Conservation (phyloP, 2,797 vertebrate genomes). For the Apodemus agrarius region DNA sequence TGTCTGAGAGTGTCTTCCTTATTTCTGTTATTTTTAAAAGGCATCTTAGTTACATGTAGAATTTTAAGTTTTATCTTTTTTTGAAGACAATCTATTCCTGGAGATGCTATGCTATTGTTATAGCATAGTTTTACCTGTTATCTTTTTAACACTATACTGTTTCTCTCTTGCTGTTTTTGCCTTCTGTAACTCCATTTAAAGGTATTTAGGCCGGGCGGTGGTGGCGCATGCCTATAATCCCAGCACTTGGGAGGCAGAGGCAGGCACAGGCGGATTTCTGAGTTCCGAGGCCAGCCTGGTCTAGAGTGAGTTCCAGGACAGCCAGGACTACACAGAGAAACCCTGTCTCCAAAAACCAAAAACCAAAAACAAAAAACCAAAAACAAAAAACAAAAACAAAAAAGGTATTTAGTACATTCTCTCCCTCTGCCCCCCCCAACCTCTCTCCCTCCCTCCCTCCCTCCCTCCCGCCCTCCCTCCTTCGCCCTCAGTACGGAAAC, state of each 20-base stretch:
- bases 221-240: too few relatives aligned
- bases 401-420: neutral
- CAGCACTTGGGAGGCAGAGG: too few relatives aligned
- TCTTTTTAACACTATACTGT: constrained; percentile 8
- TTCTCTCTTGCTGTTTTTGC: neutral
- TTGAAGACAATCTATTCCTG: constrained; percentile 15
- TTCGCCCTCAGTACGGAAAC: neutral
- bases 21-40: constrained; percentile 12
- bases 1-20: constrained; percentile 34
- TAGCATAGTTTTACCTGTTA: neutral
- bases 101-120: neutral
- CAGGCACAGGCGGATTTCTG: too few relatives aligned
- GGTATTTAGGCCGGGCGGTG: too few relatives aligned
- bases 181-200: neutral
- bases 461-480: neutral
- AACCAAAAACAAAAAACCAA: too few relatives aligned
- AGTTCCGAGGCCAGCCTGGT: too few relatives aligned
- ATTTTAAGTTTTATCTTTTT: constrained; percentile 43
- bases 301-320: too few relatives aligned
- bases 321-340: too few relatives aligned
- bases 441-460: neutral
- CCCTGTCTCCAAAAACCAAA: too few relatives aligned
- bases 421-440: too few relatives aligned
- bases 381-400: too few relatives aligned
- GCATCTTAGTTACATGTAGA: neutral